Conservation (phyloP, 2,797 vertebrate genomes). For the Fringilla coelebs region DNA sequence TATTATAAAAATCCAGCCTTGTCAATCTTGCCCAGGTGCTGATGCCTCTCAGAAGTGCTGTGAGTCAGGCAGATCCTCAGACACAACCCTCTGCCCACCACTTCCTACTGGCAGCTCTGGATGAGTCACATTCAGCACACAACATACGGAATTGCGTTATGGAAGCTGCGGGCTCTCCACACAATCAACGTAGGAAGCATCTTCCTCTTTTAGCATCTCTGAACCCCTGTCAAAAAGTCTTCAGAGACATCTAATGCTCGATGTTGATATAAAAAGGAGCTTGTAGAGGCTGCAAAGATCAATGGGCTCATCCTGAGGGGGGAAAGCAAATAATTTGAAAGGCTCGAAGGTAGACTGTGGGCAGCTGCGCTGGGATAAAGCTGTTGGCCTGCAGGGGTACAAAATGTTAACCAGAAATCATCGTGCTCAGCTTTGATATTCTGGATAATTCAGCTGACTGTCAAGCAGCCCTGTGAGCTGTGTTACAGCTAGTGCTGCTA, state of each 20-base stretch:
- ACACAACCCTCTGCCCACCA: not conserved
- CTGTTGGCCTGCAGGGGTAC: not conserved
- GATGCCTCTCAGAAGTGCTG: not conserved
- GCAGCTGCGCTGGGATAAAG: not conserved
- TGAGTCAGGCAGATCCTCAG: conserved; percentile 39
- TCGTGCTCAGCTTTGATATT: not conserved
- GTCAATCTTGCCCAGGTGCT: not conserved
- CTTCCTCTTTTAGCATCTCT: not conserved
- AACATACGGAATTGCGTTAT: not conserved
- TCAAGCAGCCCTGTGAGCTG: not conserved
- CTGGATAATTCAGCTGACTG: not conserved
- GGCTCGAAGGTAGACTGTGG: not conserved
- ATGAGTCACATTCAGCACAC: not conserved
- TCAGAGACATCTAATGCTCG: not conserved
- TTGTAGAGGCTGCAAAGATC: not conserved
- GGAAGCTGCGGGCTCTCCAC: not conserved
- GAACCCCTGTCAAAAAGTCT: not conserved
- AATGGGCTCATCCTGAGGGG: not conserved
- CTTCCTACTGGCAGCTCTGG: conserved; percentile 11
- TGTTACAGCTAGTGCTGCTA: not conserved
- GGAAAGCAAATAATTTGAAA: not conserved
- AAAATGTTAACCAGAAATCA: not conserved
- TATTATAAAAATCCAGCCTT: not conserved
- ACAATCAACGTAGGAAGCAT: not conserved
- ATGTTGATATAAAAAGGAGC: not conserved